phyloP scores from a whole-genome alignment of 2,888 invertebrate genomes.

The Spodoptera littoralis region DNA sequence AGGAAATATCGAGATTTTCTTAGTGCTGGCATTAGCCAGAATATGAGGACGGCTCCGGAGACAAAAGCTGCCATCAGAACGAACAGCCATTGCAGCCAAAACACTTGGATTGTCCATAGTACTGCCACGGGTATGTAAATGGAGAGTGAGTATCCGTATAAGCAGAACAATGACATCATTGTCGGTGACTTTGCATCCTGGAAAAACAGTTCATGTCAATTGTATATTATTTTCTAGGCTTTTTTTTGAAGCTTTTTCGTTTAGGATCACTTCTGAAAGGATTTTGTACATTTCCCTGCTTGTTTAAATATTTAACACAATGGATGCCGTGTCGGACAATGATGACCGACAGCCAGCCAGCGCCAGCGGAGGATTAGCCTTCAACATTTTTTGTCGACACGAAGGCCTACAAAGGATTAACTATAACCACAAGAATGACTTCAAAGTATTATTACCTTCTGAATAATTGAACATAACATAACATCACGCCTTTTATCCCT shows the following conservation, averaged over 20 bases:
- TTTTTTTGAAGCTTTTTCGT: neutral
- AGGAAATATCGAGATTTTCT: constrained; percentile 89
- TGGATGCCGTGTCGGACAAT: no score
- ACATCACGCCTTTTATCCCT: no score
- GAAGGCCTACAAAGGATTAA: no score
- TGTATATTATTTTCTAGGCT: neutral
- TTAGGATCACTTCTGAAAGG: neutral
- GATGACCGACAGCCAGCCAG: no score
- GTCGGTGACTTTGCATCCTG: constrained; percentile 89
- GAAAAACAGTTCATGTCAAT: constrained; percentile 53
- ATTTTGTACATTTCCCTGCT: no score
- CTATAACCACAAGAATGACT: no score
- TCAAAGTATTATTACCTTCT: no score
- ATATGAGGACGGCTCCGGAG: constrained; percentile 95
- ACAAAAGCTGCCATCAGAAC: constrained; percentile 94
- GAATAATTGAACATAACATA: no score
- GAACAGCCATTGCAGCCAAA: constrained; percentile 96
- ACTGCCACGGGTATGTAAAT: constrained; percentile 98
- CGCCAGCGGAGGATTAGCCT: no score
- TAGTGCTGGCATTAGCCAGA: constrained; percentile 94
- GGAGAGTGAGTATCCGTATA: constrained; percentile 98
- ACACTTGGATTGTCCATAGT: constrained; percentile 95
- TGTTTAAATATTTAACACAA: no score
- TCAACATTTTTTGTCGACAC: no score
- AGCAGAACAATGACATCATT: constrained; percentile 95